Evolutionary conservation across 2,797 vertebrate species (phyloP).

Genomic region (Glossophaga mutica): DNA sequence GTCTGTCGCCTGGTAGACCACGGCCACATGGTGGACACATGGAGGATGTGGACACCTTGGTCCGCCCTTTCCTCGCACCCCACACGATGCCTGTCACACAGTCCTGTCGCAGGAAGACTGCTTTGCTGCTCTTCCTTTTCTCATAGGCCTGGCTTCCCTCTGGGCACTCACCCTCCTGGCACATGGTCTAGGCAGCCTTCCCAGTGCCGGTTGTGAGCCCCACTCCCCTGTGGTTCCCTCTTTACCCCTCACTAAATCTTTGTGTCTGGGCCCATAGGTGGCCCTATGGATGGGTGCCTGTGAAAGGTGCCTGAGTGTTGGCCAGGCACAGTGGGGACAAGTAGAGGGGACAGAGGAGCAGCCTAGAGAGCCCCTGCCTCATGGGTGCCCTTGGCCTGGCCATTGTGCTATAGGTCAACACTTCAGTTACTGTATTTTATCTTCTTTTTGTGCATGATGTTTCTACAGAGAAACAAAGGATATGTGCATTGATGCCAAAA

Average conservation of each 20-base stretch:
- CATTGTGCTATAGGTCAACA: not conserved
- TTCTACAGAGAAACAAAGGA: not conserved
- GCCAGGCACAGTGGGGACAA: not conserved
- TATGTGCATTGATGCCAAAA: not conserved
- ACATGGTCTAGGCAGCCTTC: not conserved
- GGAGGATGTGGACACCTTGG: not conserved
- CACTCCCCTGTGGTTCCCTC: accelerated
- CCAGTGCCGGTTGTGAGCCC: not conserved
- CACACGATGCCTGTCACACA: accelerated
- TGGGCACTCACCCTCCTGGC: not conserved
- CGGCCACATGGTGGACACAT: too few species aligned
- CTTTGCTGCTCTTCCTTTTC: not conserved
- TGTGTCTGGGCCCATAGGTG: not conserved
- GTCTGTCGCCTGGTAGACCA: not conserved
- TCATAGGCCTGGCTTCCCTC: not conserved
- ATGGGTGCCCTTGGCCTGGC: not conserved
- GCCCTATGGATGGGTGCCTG: not conserved
- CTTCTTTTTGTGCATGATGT: not conserved
- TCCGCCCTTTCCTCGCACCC: not conserved
- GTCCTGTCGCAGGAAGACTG: not conserved
- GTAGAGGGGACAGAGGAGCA: not conserved
- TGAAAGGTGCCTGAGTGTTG: not conserved
- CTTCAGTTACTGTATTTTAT: accelerated
- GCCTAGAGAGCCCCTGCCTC: accelerated
- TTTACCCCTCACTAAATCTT: not conserved